Evolutionary conservation across 1,140 invertebrate genomes (phyloP), one percentile per base, ranked within the genome.

Genomic region (Pomphorhynchus laevis): DNA sequence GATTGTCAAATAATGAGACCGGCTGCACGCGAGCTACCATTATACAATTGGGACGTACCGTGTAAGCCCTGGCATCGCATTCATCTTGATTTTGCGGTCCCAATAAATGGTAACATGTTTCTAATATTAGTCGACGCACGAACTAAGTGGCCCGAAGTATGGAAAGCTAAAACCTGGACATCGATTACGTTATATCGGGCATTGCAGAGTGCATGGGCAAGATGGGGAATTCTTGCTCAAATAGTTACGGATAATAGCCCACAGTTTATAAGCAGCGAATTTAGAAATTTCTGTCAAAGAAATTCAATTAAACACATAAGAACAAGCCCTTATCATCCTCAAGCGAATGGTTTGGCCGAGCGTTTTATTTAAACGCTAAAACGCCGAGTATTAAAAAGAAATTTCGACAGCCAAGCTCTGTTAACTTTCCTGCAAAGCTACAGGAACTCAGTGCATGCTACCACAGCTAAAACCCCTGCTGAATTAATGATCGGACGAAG

Each of bases 81-180:
- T 0, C 61, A 65, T 44, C 48, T 58, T 0, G 64, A 64, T 45
- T 63, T 58, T 47, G 54, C 55, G 4, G 57, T 57, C 9, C 58
- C 53, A n/a, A 52, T 56, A 32, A 33, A 49, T 24, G 47, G 47
- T 1, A 43, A 50, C 37, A 51, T 46, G 43, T 61, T 54, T 43
- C 40, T 61, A 11, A 48, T 62, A 17, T 39, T 58, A 3, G 48
- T 55, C 1, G 61, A 63, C 48, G 41, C 54, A 1, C 53, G 49
- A 41, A 53, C 52, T 0, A 57, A 55, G 44, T 62, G 53, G 52
- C 45, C 52, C 16, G 53, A 61, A 45, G 48, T 59, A 2, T 9
- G 21, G 14, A 17, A 25, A 1, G 36, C 35, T 20, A 20, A 35
- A 16, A 34, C 9, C 20, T 38, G 38, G 5, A 43, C 45, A 25